Evolutionary conservation across 2,113 vertebrate genomes (phyloP).

Genomic region (Nycticorax nycticorax): DNA sequence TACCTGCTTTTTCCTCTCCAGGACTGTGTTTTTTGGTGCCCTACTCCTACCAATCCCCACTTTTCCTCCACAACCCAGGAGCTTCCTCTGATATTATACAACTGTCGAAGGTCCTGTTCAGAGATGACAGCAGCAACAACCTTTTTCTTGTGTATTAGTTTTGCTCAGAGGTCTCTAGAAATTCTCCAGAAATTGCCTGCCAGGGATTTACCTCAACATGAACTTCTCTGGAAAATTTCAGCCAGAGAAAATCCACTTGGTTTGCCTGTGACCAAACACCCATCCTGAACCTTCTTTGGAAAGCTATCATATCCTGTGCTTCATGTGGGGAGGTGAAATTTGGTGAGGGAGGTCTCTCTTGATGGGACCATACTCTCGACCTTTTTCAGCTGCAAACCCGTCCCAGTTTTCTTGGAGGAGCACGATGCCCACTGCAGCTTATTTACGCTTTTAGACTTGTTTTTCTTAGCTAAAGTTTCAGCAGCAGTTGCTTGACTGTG

Average conservation of each 20-base stretch:
- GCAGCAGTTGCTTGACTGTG: background rate
- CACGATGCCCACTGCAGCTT: background rate
- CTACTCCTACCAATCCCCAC: background rate
- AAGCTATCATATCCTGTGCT: background rate
- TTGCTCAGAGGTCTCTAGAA: background rate
- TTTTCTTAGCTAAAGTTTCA: background rate
- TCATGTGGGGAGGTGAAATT: background rate
- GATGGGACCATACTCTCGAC: background rate
- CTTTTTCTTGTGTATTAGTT: background rate
- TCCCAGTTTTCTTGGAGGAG: background rate
- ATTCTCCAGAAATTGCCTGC: background rate
- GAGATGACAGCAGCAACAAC: background rate
- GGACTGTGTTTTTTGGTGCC: background rate
- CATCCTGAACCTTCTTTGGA: background rate
- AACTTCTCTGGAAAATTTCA: background rate
- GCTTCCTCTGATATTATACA: background rate
- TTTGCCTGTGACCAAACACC: background rate
- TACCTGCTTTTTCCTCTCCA: background rate
- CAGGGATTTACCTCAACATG: background rate
- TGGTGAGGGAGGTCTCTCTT: background rate
- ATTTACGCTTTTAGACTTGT: background rate
- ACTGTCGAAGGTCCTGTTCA: fast-evolving
- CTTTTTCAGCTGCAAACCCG: background rate
- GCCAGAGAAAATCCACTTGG: background rate
- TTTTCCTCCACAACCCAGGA: background rate